Percentiles rank a stretch among this genome's conserved stretches.
Evolutionary conservation across 2,888 invertebrate genomes (phyloP).

Genomic region (Scotopteryx bipunctaria): DNA sequence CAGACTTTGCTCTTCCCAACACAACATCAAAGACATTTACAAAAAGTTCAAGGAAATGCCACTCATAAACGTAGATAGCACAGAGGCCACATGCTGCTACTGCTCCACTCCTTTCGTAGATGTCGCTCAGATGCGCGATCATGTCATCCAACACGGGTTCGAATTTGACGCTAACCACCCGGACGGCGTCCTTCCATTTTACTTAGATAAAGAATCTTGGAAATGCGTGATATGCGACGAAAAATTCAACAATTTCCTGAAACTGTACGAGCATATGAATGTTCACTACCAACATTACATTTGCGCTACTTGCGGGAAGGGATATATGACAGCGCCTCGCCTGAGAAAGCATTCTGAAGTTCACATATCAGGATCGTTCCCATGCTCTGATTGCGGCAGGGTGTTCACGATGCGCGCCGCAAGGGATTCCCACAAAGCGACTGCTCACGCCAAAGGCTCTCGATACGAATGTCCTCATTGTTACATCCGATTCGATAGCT

Average conservation of each 20-base stretch:
- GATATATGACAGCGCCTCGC: conserved; percentile 71
- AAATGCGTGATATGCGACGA: conserved; percentile 64
- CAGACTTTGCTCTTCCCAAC: conserved; percentile 52
- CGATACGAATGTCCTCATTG: conserved; percentile 75
- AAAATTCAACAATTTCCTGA: conserved; percentile 70
- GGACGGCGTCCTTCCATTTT: conserved; percentile 70
- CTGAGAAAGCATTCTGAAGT: conserved; percentile 73
- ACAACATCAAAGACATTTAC: conserved; percentile 67
- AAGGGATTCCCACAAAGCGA: conserved; percentile 69
- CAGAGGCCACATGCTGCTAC: conserved; percentile 58
- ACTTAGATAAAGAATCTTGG: conserved; percentile 68
- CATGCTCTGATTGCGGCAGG: conserved; percentile 66
- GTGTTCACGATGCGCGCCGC: conserved; percentile 66
- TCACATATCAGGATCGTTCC: conserved; percentile 67
- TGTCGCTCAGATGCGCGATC: conserved; percentile 59
- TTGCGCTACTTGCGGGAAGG: conserved; percentile 73
- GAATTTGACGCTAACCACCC: conserved; percentile 60
- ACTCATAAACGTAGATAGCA: conserved; percentile 69
- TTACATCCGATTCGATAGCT: conserved; percentile 64
- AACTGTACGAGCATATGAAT: conserved; percentile 77
- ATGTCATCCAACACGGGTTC: conserved; percentile 61
- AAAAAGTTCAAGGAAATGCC: conserved; percentile 75
- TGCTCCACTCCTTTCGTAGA: conserved; percentile 55
- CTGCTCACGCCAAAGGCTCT: conserved; percentile 64
- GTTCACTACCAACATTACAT: conserved; percentile 74